phyloP scores from a whole-genome alignment of 2,888 invertebrate species.

The Limnephilus rhombicus region DNA sequence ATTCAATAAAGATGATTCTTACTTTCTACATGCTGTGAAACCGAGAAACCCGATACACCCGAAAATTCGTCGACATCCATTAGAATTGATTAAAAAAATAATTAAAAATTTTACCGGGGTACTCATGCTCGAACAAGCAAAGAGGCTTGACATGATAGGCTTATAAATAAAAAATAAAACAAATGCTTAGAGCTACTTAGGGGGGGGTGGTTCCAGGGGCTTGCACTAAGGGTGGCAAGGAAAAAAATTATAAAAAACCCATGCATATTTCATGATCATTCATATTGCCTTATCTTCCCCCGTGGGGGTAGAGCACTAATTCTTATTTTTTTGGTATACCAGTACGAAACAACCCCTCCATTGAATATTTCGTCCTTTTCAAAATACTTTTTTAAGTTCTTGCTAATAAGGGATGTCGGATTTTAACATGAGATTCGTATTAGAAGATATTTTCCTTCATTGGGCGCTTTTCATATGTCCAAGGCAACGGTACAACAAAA shows the following conservation, averaged over 20 bases:
- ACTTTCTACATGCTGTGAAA: neutral
- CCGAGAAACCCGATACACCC: slow-evolving; percentile 34
- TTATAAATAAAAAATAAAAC: slow-evolving; percentile 64
- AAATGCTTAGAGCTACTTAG: slow-evolving; percentile 65
- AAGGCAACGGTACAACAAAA: too few species aligned
- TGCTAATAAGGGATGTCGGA: slow-evolving; percentile 47
- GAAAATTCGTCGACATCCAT: slow-evolving; percentile 60
- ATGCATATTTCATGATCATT: slow-evolving; percentile 67
- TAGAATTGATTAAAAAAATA: slow-evolving; percentile 66
- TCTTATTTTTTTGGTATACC: slow-evolving; percentile 64
- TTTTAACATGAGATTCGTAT: neutral
- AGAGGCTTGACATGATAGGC: slow-evolving; percentile 63
- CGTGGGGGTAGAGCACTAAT: slow-evolving; percentile 63
- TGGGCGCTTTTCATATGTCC: too few species aligned
- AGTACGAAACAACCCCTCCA: slow-evolving; percentile 56
- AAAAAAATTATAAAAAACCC: slow-evolving; percentile 64
- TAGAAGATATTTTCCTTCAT: too few species aligned
- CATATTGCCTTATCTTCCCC: slow-evolving; percentile 63
- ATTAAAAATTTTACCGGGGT: slow-evolving; percentile 62
- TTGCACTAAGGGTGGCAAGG: slow-evolving; percentile 30
- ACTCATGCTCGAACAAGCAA: slow-evolving; percentile 58
- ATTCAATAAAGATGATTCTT: neutral
- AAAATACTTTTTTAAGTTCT: slow-evolving; percentile 32
- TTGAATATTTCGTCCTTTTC: slow-evolving; percentile 17
- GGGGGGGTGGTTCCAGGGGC: slow-evolving; percentile 30